These are phyloP conservation scores for Anneissia japonica DNA, from an alignment of 35 echinoderm and acorn worm species.

Conservation along the genomic window DNA sequence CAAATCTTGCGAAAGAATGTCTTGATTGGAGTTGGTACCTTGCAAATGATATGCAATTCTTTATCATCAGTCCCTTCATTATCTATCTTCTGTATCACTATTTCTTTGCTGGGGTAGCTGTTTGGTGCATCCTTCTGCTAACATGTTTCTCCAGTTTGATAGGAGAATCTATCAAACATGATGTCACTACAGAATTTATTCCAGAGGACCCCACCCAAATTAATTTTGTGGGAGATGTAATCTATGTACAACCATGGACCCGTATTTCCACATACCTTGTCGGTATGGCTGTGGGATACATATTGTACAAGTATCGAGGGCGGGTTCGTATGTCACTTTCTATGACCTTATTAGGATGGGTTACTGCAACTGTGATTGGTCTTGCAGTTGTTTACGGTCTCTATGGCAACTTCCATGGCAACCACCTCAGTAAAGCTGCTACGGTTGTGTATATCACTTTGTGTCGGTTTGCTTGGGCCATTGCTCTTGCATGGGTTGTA, in stretches of 20 bases:
- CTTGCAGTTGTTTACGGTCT: constrained; percentile 55
- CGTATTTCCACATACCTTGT: constrained; percentile 79
- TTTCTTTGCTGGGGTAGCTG: neutral
- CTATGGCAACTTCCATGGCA: constrained; percentile 33
- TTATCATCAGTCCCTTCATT: constrained; percentile 67
- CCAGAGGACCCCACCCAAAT: neutral
- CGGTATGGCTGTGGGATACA: constrained; percentile 69
- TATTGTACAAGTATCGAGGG: constrained; percentile 43
- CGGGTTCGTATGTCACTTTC: neutral
- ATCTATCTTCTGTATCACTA: constrained; percentile 60
- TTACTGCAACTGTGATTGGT: constrained; percentile 36
- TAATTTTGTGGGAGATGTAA: neutral
- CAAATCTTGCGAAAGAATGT: constrained; percentile 34
- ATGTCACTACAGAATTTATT: neutral
- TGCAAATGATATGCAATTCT: constrained; percentile 81
- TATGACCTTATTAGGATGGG: constrained; percentile 44
- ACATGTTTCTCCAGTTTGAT: neutral
- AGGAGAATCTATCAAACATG: neutral
- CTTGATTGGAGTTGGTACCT: constrained; percentile 88
- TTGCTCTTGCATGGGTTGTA: constrained; percentile 59
- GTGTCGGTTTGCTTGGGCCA: constrained; percentile 44
- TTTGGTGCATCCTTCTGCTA: neutral
- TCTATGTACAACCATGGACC: constrained; percentile 80
- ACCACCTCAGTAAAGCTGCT: neutral
- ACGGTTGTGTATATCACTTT: constrained; percentile 31